phyloP scores from a whole-genome alignment of 2,113 vertebrate genomes.

The Crotalus horridus region DNA sequence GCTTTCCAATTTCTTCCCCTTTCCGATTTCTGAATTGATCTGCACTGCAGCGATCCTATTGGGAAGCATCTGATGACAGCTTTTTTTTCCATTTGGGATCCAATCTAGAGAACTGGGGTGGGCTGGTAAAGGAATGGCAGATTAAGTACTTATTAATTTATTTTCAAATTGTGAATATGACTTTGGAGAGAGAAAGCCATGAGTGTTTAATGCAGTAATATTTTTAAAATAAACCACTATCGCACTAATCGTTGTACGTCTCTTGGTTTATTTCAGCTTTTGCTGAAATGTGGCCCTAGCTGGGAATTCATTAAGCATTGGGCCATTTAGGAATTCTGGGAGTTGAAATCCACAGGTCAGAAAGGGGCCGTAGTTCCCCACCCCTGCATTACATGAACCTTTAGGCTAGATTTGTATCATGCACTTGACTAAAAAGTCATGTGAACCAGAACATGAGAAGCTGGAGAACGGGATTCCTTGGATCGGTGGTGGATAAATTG shows the following conservation, averaged over 20 bases:
- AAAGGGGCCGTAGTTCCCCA: neutral
- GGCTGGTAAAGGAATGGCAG: neutral
- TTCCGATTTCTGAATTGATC: neutral
- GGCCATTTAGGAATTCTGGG: neutral
- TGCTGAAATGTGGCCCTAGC: neutral
- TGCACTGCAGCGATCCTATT: neutral
- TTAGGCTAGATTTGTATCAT: neutral
- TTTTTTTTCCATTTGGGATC: neutral
- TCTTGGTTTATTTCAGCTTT: neutral
- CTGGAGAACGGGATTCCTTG: neutral
- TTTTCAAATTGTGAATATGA: slow-evolving; percentile 24
- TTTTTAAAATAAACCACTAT: slow-evolving; percentile 7
- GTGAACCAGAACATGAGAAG: neutral
- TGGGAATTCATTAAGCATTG: neutral
- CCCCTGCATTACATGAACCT: neutral
- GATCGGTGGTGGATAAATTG: neutral
- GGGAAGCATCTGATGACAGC: neutral
- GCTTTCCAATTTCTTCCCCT: neutral
- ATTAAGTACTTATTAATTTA: slow-evolving; percentile 8
- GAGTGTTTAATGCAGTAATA: slow-evolving; percentile 16
- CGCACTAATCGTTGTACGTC: neutral
- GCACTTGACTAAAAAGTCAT: neutral
- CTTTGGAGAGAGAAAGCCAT: slow-evolving; percentile 8
- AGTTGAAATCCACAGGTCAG: too few relatives aligned
- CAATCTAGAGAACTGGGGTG: neutral